Percentiles rank a stretch among this genome's conserved stretches.
Evolutionary conservation across 2,113 vertebrate species (phyloP).

Genomic region (Ailurus styani): DNA sequence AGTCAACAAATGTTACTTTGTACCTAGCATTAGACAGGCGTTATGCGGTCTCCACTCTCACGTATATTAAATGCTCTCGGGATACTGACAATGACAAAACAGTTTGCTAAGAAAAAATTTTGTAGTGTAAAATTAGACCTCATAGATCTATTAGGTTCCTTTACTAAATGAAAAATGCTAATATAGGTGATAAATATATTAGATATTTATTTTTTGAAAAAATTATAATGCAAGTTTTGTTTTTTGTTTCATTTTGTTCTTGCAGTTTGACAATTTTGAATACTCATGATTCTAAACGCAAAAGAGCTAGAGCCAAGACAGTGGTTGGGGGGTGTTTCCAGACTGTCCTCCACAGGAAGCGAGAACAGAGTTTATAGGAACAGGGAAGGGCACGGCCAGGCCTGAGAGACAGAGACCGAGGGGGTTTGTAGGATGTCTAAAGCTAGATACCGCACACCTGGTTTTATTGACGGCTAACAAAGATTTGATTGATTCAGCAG

Average conservation of each 20-base stretch:
- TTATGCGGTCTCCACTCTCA: not conserved
- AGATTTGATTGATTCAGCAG: not conserved
- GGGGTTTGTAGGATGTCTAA: not conserved
- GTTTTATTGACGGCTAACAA: not conserved
- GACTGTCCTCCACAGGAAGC: not conserved
- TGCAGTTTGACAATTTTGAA: not conserved
- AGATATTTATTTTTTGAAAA: not conserved
- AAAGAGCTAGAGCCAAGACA: not conserved
- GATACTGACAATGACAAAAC: not conserved
- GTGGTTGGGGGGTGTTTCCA: not conserved
- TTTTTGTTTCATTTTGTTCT: too few relatives aligned
- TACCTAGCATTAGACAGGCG: not conserved
- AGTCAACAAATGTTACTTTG: not conserved
- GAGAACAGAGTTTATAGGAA: not conserved
- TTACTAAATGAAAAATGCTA: not conserved
- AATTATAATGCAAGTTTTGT: not conserved
- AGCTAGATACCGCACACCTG: not conserved
- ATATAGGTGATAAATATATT: not conserved
- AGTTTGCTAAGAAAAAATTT: not conserved
- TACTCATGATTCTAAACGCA: not conserved
- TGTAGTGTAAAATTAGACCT: not conserved
- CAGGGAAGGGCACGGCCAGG: not conserved
- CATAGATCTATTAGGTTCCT: not conserved
- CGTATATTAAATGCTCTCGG: not conserved
- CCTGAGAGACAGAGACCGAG: not conserved